Conservation (phyloP, 2,113 vertebrate genomes). For the Lasiurus cinereus region DNA sequence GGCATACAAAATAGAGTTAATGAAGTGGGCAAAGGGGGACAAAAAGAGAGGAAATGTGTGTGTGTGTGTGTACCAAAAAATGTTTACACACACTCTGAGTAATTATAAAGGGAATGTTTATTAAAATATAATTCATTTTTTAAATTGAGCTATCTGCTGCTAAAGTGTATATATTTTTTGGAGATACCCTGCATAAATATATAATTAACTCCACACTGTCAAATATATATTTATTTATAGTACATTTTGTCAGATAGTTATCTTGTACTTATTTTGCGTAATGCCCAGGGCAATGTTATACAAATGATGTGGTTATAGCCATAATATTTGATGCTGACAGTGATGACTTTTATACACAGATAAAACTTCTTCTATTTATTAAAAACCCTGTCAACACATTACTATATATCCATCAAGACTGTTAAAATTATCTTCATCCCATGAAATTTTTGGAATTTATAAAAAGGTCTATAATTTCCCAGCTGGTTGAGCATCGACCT, state of each 20-base stretch:
- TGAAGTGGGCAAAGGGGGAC: background rate
- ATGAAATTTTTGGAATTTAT: slow-evolving; percentile 12
- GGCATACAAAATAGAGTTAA: background rate
- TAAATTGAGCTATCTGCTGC: too few species aligned
- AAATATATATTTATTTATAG: slow-evolving; percentile 39
- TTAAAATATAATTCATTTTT: too few species aligned
- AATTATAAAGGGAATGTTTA: too few species aligned
- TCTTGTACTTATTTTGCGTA: slow-evolving; percentile 42
- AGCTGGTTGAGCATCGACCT: too few species aligned
- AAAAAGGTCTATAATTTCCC: background rate
- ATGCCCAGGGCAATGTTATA: slow-evolving; percentile 41
- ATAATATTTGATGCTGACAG: slow-evolving; percentile 33
- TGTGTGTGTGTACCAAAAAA: too few species aligned
- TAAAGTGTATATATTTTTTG: too few species aligned
- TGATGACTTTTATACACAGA: slow-evolving; percentile 55
- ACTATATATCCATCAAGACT: background rate
- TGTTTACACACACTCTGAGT: too few species aligned
- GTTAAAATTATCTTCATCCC: background rate
- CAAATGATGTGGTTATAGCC: slow-evolving; percentile 53
- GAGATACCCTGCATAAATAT: background rate
- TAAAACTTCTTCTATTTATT: slow-evolving; percentile 55
- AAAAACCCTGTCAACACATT: slow-evolving; percentile 43
- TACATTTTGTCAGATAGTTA: slow-evolving; percentile 13
- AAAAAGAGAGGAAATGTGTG: too few species aligned
- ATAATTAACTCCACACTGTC: slow-evolving; percentile 35